Evolutionary conservation across 2,888 invertebrate genomes (phyloP).

Genomic region (Rotaria macrura): DNA sequence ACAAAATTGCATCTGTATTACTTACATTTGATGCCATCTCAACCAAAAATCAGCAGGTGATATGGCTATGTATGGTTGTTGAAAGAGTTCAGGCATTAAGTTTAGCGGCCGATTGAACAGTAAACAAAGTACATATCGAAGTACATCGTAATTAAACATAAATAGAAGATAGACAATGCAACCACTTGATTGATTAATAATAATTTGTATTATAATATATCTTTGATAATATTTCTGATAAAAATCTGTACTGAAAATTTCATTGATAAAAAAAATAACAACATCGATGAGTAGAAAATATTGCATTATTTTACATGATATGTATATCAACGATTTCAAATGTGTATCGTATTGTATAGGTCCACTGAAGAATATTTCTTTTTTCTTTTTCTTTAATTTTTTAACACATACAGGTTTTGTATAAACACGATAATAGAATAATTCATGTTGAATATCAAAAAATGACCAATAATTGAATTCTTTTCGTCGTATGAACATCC

Average conservation of each 20-base stretch:
- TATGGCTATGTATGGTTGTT: background rate
- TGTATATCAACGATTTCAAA: background rate
- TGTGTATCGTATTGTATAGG: background rate
- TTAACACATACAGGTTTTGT: background rate
- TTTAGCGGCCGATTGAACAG: background rate
- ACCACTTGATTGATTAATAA: background rate
- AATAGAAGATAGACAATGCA: background rate
- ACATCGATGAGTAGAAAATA: background rate
- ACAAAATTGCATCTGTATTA: background rate
- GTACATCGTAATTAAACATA: background rate
- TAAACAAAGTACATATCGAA: background rate
- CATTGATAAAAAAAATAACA: background rate
- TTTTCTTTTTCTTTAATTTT: background rate
- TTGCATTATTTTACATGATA: background rate
- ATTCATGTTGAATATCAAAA: background rate
- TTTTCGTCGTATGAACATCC: background rate
- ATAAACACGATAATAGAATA: background rate
- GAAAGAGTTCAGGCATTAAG: background rate
- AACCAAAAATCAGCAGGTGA: background rate
- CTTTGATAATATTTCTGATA: background rate
- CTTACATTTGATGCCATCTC: constrained; percentile 17
- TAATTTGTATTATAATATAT: background rate
- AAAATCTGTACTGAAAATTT: background rate
- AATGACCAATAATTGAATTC: background rate
- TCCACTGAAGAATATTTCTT: background rate